These are phyloP conservation scores for Aphrocallistes beatrix DNA, from an alignment of 37 sponge, comb jelly and placozoan genomes.

Conservation along the genomic window DNA sequence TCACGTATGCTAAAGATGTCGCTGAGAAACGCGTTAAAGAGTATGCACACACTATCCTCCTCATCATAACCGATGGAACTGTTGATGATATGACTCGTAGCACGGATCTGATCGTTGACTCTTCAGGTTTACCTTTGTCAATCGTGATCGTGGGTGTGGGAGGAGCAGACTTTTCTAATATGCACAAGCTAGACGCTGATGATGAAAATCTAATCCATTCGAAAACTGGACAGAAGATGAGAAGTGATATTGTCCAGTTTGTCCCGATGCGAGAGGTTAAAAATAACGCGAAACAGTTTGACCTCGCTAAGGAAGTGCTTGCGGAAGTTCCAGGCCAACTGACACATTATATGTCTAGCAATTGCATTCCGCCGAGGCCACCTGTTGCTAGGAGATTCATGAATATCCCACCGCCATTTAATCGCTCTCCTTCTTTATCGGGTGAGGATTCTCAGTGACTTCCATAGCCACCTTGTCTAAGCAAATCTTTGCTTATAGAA, in stretches of 20 bases:
- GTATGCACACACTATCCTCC: not conserved
- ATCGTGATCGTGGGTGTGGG: conserved; percentile 91
- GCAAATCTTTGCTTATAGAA: no score
- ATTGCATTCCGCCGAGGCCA: not conserved
- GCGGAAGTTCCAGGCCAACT: not conserved
- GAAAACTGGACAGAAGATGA: conserved; percentile 50
- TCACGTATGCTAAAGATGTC: not conserved
- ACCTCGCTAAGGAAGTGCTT: not conserved
- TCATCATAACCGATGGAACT: conserved; percentile 43
- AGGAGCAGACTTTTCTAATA: conserved; percentile 71
- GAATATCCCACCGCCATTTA: no score
- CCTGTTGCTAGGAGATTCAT: no score
- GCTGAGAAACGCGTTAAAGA: not conserved
- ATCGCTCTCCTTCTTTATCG: no score
- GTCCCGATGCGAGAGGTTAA: conserved; percentile 52
- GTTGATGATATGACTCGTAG: conserved; percentile 68
- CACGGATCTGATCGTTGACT: conserved; percentile 60
- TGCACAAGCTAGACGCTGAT: conserved; percentile 76
- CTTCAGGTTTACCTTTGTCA: conserved; percentile 64
- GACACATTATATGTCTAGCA: not conserved
- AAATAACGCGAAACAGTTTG: not conserved
- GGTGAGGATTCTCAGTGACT: no score
- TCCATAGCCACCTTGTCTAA: no score
- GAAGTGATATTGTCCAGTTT: conserved; percentile 84
- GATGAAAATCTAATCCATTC: conserved; percentile 46